Evolutionary conservation across 2,888 invertebrate genomes (phyloP), one percentile per base, ranked within the genome.

Genomic region (Cantharis rustica): DNA sequence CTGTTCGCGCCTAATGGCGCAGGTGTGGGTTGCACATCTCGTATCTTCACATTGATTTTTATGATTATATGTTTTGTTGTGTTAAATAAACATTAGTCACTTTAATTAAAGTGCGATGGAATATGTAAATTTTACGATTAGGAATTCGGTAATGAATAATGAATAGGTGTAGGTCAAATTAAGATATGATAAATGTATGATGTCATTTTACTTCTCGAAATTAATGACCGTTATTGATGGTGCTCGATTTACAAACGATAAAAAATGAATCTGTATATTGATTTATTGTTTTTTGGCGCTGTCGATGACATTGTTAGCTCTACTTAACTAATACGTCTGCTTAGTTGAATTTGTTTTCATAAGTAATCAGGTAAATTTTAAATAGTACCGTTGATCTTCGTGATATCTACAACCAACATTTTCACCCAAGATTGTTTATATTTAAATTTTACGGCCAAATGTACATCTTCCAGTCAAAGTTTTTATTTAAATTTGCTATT

Each of bases 61-160:
- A 86, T 85, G 87, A 87, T 86, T 86, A 85, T 86, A 85, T 83
- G 86, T 86, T 87, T 87, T 87, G 87, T 87, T 87, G 87, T 87
- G 86, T 86, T 86, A 87, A 87, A 86, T 86, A 86, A 86, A 86
- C 86, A 87, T 87, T 86, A 87, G 86, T 87, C 86, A 86, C 85
- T 85, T 86, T 87, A 87, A 87, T 87, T 87, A 87, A 87, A 86
- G 82, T 81, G 82, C 83, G 84, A 85, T 84, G 84, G 85, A 82
- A 85, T 86, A 86, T 86, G 86, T 85, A 86, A 86, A 86, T 86
- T 80, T 81, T 77, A 77, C 79, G 80, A 80, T 79, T 81, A 77
- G 82, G 81, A 79, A 82, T 83, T 83, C 80, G 81, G 82, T 81
- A 82, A 83, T 83, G 84, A 84, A 84, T 84, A 83, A 83, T 83